Conservation (phyloP, 2,113 vertebrate genomes). For the Tor tambroides region DNA sequence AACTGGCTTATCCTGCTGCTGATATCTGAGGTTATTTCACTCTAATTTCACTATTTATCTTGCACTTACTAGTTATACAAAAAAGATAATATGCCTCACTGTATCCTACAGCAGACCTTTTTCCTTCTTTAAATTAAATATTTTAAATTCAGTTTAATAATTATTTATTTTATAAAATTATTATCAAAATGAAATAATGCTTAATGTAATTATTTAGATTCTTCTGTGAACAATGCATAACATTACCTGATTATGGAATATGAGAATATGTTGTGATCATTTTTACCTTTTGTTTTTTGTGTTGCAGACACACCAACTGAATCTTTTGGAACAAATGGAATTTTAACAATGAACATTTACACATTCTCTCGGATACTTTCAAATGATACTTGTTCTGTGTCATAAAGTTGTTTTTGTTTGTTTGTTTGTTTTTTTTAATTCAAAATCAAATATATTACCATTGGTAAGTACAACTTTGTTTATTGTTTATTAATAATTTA, state of each 20-base stretch:
- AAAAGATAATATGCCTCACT: not conserved
- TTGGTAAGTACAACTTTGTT: conserved; percentile 22
- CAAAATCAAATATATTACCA: not conserved
- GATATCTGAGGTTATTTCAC: not conserved
- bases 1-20: not conserved
- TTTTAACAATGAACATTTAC: conserved; percentile 70
- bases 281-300: conserved; percentile 23
- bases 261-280: not conserved
- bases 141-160: not conserved
- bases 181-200: not conserved
- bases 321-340: conserved; percentile 70
- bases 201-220: not conserved
- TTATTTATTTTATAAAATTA: not conserved
- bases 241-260: not conserved
- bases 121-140: not conserved
- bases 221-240: too few relatives aligned
- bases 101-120: not conserved
- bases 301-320: conserved; percentile 68
- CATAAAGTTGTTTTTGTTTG: conserved; percentile 50
- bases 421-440: conserved; percentile 7
- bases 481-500: conserved; percentile 38
- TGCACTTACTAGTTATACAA: not conserved
- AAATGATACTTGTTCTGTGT: conserved; percentile 59
- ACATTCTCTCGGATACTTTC: conserved; percentile 67
- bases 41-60: not conserved